Conservation (phyloP, 2,113 vertebrate species). For the Bettongia penicillata region DNA sequence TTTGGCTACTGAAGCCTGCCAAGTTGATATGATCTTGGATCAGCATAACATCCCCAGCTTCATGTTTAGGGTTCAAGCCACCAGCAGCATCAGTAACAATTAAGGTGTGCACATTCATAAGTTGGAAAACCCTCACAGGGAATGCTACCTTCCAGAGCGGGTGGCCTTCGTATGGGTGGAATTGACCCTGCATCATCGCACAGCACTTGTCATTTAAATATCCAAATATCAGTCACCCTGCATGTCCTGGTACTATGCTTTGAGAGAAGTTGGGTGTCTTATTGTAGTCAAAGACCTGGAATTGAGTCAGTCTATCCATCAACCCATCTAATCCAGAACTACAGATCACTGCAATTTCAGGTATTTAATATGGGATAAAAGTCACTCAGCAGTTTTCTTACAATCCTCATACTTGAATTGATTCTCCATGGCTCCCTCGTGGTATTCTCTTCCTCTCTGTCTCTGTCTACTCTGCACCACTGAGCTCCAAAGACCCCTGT, state of each 20-base stretch:
- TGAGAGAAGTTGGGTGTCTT: no score
- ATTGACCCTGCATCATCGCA: constrained; percentile 96
- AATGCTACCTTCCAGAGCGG: constrained; percentile 90
- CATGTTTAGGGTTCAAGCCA: constrained; percentile 92
- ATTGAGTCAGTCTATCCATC: no score
- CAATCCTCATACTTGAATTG: constrained; percentile 7
- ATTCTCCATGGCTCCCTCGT: constrained; percentile 50
- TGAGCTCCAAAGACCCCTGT: rapidly evolving
- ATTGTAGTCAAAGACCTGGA: no score
- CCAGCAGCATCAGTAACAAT: constrained; percentile 96
- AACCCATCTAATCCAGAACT: no score
- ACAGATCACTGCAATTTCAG: no score
- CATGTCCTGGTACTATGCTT: constrained; percentile 90
- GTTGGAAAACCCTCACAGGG: constrained; percentile 92
- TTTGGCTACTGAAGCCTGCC: constrained; percentile 90
- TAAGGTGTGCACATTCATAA: constrained; percentile 91
- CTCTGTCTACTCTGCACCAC: rapidly evolving
- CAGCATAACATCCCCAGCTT: constrained; percentile 96
- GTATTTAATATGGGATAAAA: no score
- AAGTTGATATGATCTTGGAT: constrained; percentile 95
- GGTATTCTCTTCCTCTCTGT: not conserved
- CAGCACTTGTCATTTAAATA: constrained; percentile 87
- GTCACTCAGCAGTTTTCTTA: no score
- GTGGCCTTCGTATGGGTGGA: constrained; percentile 94
- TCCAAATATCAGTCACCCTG: constrained; percentile 91